These are phyloP conservation scores for Paguma larvata DNA, from an alignment of 2,797 vertebrate genomes.

Conservation along the genomic window DNA sequence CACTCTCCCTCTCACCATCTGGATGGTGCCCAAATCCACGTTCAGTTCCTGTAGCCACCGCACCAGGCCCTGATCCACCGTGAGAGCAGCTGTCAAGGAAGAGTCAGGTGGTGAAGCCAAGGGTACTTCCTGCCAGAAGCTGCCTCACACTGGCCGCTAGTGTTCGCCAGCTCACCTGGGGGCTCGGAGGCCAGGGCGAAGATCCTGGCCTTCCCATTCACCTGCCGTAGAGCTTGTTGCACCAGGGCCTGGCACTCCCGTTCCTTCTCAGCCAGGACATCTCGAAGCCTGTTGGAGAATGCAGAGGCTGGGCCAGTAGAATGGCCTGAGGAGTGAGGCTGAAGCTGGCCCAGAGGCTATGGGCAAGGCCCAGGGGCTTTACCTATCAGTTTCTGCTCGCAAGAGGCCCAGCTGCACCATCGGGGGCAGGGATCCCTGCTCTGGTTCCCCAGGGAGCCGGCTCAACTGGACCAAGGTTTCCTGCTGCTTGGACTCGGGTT, in stretches of 20 bases:
- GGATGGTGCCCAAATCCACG: constrained; percentile 90
- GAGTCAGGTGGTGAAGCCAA: constrained; percentile 36
- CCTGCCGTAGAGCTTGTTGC: constrained; percentile 82
- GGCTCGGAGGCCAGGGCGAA: constrained; percentile 64
- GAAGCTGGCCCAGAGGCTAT: not conserved
- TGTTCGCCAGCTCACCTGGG: constrained; percentile 78
- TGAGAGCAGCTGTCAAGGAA: not conserved
- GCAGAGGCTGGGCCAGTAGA: not conserved
- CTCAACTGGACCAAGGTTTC: not conserved
- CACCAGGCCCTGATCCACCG: constrained; percentile 86
- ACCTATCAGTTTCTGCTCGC: constrained; percentile 91
- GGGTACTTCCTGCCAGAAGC: not conserved
- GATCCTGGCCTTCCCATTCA: constrained; percentile 80
- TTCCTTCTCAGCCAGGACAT: constrained; percentile 92
- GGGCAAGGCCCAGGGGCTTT: not conserved
- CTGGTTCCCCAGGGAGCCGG: not conserved
- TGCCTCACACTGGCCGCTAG: not conserved
- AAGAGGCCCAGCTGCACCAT: constrained; percentile 89
- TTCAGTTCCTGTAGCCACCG: constrained; percentile 90
- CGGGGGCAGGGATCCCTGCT: constrained; percentile 79
- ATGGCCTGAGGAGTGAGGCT: not conserved
- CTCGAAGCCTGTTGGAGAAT: constrained; percentile 90
- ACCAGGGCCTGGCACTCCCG: constrained; percentile 91
- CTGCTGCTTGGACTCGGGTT: not conserved
- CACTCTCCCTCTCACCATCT: constrained; percentile 87